Base-by-base conservation (phyloP, 2,888 invertebrate genomes). In the Tenthredo mesomela region DNA sequence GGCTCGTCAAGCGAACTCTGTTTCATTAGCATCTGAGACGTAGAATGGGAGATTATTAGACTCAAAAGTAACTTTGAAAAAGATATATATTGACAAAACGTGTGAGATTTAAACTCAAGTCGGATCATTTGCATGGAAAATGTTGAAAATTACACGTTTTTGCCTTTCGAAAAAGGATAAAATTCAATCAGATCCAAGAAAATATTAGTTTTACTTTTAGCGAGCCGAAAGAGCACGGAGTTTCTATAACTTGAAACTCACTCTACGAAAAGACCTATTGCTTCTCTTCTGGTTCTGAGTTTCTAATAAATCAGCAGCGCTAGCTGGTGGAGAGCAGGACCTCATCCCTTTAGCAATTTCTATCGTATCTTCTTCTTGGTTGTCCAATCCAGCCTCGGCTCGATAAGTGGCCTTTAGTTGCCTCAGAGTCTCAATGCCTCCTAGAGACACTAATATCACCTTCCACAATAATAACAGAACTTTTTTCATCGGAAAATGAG, bases 401-500 rank as follows among this genome's bases (percentile, higher is more conserved):
- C 97, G 94, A 88, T 96, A 95, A 86, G 94, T 95, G 85, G 94
- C 94, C 94, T 99, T 99, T 83, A 97, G 94, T 88, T 96, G 95
- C 90, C 97, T 96, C 43, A 99, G 94, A 84, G 96, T 96, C 85
- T 97, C 96, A 91, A 98, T 97, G 9, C 99, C 99, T 33, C 99
- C 99, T 78, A 99, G 94, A 18, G 97, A 97, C 2, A 99, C 96
- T 82, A 99, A 94, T 85, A 99, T 96, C 12, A 98, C 95, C 94
- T 99, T 99, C 99, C 99, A 99, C 1, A 99, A 93, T 25, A 99
- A 94, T 77, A 99, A 94, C 25, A 99, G 94, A 12, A 99, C 98
- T 94, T 99, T 99, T 93, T 99, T 99, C 96, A 99, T 99, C 3
- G 99, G 99, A 94, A 98, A 99, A 94, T 99, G 99, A 25, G 99